phyloP scores from a whole-genome alignment of 92 coral and sea anemone genomes.

The Pocillopora grandis region DNA sequence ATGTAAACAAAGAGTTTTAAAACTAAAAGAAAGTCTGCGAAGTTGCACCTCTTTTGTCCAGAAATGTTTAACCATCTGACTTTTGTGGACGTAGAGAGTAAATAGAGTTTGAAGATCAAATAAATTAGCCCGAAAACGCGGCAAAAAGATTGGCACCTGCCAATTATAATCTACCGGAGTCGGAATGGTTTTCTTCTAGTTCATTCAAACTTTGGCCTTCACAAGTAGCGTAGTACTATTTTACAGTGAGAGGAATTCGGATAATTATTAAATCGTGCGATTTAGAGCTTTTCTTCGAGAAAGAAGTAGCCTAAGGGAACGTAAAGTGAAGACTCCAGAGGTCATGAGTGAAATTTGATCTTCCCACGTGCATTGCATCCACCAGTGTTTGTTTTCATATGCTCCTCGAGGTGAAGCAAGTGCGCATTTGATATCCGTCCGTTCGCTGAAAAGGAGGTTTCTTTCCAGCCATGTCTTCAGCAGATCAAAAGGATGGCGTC shows the following conservation, averaged over 20 bases:
- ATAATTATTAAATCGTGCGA: background rate
- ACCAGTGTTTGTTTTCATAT: conserved; percentile 36
- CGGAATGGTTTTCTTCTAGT: background rate
- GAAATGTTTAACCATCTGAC: conserved; percentile 9
- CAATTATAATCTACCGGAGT: conserved; percentile 6
- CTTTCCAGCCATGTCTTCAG: conserved; percentile 20
- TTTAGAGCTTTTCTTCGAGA: background rate
- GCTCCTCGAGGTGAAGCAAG: conserved; percentile 13
- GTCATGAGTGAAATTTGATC: conserved; percentile 26
- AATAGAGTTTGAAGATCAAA: background rate
- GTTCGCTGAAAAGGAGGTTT: background rate
- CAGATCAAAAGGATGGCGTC: conserved; percentile 18
- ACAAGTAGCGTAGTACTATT: background rate
- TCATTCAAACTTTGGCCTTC: conserved; percentile 7
- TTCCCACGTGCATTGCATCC: conserved; percentile 18
- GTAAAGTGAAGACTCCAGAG: background rate
- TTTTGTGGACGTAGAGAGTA: background rate
- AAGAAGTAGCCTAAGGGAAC: too few relatives aligned
- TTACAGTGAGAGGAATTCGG: background rate
- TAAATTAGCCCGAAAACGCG: background rate
- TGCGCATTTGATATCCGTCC: background rate
- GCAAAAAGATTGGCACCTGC: conserved; percentile 36
- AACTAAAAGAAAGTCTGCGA: too few relatives aligned
- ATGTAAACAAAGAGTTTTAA: too few relatives aligned
- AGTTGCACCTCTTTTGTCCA: background rate